Percentiles rank a stretch among this genome's conserved stretches.
Conservation (phyloP, 2,113 vertebrate genomes). For the Zootoca vivipara region DNA sequence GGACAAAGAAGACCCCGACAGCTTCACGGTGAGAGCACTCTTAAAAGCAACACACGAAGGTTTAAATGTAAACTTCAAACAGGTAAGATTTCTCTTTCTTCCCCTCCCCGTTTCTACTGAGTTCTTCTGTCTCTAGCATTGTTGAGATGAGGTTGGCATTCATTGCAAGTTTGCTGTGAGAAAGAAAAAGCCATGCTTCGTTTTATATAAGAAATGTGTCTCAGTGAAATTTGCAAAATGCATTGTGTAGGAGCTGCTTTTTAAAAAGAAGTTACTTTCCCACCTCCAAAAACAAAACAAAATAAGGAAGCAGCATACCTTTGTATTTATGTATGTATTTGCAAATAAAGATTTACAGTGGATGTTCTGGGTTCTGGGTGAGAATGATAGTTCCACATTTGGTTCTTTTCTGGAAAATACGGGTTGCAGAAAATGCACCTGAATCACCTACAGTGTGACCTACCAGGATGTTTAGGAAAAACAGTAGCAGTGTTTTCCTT, state of each 20-base stretch:
- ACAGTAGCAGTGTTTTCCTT: background rate
- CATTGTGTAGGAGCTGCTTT: background rate
- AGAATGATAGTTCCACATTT: background rate
- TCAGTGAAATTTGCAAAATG: background rate
- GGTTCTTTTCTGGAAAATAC: background rate
- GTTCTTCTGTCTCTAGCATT: fast-evolving
- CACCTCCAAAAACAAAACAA: no score
- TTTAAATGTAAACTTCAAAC: constrained; percentile 88
- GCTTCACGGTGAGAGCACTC: constrained; percentile 93
- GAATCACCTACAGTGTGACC: no score
- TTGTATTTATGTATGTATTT: background rate
- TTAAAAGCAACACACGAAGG: constrained; percentile 93
- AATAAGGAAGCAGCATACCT: background rate
- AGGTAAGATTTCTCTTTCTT: constrained; percentile 75
- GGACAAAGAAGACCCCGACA: constrained; percentile 95
- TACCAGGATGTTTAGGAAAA: background rate
- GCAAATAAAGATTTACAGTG: background rate
- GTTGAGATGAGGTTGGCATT: background rate
- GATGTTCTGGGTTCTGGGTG: background rate
- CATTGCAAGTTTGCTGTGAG: background rate
- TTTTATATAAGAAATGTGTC: background rate
- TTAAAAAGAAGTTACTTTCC: background rate
- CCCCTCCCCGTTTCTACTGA: fast-evolving
- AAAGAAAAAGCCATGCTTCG: background rate
- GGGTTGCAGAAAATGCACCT: no score